Conservation (phyloP, 2,888 invertebrate genomes). For the Phyto melanocephala region DNA sequence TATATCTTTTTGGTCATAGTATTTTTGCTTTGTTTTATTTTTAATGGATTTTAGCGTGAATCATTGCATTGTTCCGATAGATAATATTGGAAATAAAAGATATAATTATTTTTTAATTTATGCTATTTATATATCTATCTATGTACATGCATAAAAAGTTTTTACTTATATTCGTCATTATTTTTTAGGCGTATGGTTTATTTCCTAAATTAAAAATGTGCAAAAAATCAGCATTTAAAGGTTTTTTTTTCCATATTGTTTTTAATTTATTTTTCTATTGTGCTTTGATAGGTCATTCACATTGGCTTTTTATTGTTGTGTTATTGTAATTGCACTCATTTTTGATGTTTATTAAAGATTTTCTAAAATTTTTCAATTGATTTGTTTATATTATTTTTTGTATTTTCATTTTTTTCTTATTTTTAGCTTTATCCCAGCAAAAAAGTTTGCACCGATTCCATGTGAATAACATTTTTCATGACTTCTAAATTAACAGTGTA, state of each 20-base stretch:
- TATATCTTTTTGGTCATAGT: neutral
- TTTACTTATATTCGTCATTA: too few relatives aligned
- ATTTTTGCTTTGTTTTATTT: constrained; percentile 6
- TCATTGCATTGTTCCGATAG: constrained; percentile 42
- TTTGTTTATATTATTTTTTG: neutral
- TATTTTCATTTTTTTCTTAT: neutral
- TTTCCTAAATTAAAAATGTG: neutral
- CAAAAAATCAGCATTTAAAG: constrained; percentile 8
- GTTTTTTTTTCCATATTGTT: constrained; percentile 2
- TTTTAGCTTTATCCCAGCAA: too few relatives aligned
- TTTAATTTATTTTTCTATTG: neutral
- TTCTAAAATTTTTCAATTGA: constrained; percentile 7
- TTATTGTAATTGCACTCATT: neutral
- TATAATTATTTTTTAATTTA: neutral
- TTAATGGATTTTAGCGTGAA: constrained; percentile 60
- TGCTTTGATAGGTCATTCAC: neutral
- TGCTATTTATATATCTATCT: neutral
- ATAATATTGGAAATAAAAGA: neutral
- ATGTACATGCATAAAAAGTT: neutral
- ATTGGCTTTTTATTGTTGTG: neutral
- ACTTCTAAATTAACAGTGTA: too few relatives aligned
- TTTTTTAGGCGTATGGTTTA: too few relatives aligned
- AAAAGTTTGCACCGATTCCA: too few relatives aligned
- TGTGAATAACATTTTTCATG: too few relatives aligned
- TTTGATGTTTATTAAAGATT: constrained; percentile 6